Evolutionary conservation across 2,888 invertebrate genomes (phyloP), one percentile per base, ranked within the genome.

Genomic region (Apodemia zela): DNA sequence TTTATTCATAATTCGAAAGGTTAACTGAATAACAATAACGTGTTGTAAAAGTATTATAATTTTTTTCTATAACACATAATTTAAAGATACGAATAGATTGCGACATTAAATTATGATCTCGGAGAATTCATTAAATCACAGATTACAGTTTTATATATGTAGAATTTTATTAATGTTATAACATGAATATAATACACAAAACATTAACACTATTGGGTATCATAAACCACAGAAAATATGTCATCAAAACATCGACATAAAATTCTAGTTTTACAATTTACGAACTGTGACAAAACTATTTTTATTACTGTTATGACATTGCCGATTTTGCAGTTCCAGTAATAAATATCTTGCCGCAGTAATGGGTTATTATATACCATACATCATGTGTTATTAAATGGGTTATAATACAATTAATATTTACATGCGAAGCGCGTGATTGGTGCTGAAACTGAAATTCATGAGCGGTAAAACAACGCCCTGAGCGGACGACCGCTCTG

Each of bases 401-500:
- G 51, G 49, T 54, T 54, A 54, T 54, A 21, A 54, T 25, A 54
- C 42, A 42, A 42, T 42, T 42, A 42, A 42, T 42, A 54, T 54
- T 54, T 54, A 54, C 51, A 54, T 54, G 51, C 51, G 60, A 25
- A 18, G 60, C 21, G 21, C 59, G 47, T 61, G 63, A 62, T 59
- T 51, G 38, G 54, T 13, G 38, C 59, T 61, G 59, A 61, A 63
- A 65, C 58, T 61, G 59, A 62, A 63, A 65, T 38, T 59, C 62
- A 64, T 62, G 38, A 61, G 33, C 59, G 13, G 51, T 49, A 66
- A 61, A 47, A 62, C 66, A 70, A 68, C 75, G 73, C 70, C 74
- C 77, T 70, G 72, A 68, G 69, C 66, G 71, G 74, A 68, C 75
- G 71, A 66, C 67, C 66, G 65, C 72, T 68, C 68, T 70, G 77